Evolutionary conservation across 1,140 invertebrate genomes (phyloP).

Genomic region (Pygmarrhopalites habei): DNA sequence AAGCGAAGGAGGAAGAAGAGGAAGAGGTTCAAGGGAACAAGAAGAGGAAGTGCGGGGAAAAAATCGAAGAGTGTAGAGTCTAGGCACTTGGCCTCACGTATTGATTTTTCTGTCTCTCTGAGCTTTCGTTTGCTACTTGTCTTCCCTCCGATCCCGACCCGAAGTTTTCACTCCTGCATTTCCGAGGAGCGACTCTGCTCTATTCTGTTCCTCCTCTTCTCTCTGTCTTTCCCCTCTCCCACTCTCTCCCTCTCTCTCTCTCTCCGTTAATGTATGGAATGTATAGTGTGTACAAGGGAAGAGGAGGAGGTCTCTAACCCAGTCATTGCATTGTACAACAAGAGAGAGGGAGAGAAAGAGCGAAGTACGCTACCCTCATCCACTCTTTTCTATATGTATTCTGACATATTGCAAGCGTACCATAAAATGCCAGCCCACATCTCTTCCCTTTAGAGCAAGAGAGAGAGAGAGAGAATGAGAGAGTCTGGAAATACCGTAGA

Average conservation of each 20-base stretch:
- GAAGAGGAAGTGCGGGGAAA: slow-evolving; percentile 18
- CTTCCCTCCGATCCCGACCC: slow-evolving; percentile 5
- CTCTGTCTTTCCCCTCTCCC: neutral
- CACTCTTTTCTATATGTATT: no score
- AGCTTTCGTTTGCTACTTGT: slow-evolving; percentile 4
- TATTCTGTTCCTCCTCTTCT: neutral
- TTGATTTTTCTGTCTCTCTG: slow-evolving; percentile 23
- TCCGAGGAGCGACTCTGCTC: neutral
- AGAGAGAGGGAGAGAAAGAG: no score
- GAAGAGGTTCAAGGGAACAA: no score
- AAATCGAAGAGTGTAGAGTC: slow-evolving; percentile 27
- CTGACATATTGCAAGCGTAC: no score
- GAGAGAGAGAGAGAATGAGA: no score
- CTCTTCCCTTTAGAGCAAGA: no score
- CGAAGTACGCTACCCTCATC: no score
- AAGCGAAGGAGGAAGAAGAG: slow-evolving; percentile 5
- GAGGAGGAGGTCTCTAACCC: no score
- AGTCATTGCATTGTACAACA: no score
- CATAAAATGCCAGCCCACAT: no score
- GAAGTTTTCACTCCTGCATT: slow-evolving; percentile 12
- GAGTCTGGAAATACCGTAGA: no score
- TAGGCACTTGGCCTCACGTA: slow-evolving; percentile 26
- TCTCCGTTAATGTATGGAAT: neutral
- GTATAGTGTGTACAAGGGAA: neutral
- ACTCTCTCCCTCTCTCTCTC: neutral